These are phyloP conservation scores for Agraylea sexmaculata DNA, from an alignment of 1,140 invertebrate species.

Conservation along the genomic window DNA sequence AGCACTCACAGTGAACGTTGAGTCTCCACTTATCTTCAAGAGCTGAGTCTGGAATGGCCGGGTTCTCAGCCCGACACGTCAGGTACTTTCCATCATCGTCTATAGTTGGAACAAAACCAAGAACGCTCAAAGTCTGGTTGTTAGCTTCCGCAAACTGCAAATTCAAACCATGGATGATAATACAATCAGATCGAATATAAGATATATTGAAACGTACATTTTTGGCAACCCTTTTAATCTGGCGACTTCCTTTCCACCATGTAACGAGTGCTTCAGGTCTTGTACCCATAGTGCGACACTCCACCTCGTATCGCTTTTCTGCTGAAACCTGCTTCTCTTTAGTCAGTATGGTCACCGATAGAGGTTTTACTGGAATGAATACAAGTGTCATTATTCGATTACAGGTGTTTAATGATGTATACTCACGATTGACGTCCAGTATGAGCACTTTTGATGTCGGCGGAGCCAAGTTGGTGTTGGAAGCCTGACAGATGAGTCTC, in stretches of 20 bases:
- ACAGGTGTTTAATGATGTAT: too few relatives aligned
- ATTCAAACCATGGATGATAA: conserved; percentile 16
- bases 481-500: conserved; percentile 69
- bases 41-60: conserved; percentile 63
- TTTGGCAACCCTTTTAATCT: conserved; percentile 63
- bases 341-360: conserved; percentile 64
- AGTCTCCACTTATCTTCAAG: conserved; percentile 72
- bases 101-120: conserved; percentile 66
- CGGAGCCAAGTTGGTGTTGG: conserved; percentile 69
- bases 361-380: conserved; percentile 62
- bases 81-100: conserved; percentile 80
- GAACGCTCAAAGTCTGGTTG: conserved; percentile 72
- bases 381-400: conserved; percentile 12
- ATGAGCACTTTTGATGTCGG: conserved; percentile 63
- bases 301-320: conserved; percentile 69
- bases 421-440: conserved; percentile 80
- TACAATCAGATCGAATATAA: not conserved
- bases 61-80: conserved; percentile 79
- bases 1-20: conserved; percentile 60
- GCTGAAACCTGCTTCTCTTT: conserved; percentile 68
- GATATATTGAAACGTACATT: conserved; percentile 51
- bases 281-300: conserved; percentile 71
- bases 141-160: conserved; percentile 64
- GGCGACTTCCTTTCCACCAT: conserved; percentile 73
- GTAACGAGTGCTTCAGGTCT: conserved; percentile 70